Conservation (phyloP, 2,888 invertebrate genomes). For the Blera fallax region DNA sequence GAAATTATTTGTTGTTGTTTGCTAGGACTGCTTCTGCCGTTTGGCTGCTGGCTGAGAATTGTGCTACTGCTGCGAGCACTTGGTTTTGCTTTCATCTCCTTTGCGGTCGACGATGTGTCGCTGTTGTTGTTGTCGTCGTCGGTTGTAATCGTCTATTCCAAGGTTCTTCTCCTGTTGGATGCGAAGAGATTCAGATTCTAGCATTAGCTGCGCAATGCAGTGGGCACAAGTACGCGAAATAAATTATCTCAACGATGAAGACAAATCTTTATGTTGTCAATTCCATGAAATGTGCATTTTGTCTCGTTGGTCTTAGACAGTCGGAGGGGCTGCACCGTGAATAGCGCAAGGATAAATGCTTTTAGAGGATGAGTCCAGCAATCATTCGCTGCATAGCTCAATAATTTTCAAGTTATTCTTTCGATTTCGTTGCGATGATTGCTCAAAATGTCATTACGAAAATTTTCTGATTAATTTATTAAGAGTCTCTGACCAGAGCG, state of each 20-base stretch:
- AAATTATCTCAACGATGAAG: slow-evolving; percentile 72
- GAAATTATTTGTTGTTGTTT: slow-evolving; percentile 72
- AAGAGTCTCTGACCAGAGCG: slow-evolving; percentile 50
- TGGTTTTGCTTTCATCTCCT: slow-evolving; percentile 70
- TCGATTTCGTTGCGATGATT: slow-evolving; percentile 61
- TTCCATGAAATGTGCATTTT: slow-evolving; percentile 69
- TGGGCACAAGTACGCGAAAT: slow-evolving; percentile 63
- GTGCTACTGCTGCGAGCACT: slow-evolving; percentile 41
- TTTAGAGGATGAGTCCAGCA: slow-evolving; percentile 31
- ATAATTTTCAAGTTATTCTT: slow-evolving; percentile 63
- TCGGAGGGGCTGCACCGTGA: neutral
- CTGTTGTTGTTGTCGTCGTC: neutral
- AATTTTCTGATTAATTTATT: slow-evolving; percentile 71
- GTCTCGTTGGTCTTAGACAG: slow-evolving; percentile 38
- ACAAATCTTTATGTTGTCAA: slow-evolving; percentile 73
- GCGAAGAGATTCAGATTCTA: slow-evolving; percentile 25
- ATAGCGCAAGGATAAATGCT: slow-evolving; percentile 19
- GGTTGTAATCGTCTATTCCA: slow-evolving; percentile 59
- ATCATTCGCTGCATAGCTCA: slow-evolving; percentile 68
- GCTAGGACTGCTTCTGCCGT: slow-evolving; percentile 55
- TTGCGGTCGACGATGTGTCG: slow-evolving; percentile 57
- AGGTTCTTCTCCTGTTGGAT: slow-evolving; percentile 16
- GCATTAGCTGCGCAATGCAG: slow-evolving; percentile 54
- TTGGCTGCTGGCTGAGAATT: slow-evolving; percentile 42
- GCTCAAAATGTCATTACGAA: slow-evolving; percentile 70